Percentiles rank a stretch among this genome's conserved stretches.
Evolutionary conservation across 2,113 vertebrate genomes (phyloP).

Genomic region (Plecotus auritus): DNA sequence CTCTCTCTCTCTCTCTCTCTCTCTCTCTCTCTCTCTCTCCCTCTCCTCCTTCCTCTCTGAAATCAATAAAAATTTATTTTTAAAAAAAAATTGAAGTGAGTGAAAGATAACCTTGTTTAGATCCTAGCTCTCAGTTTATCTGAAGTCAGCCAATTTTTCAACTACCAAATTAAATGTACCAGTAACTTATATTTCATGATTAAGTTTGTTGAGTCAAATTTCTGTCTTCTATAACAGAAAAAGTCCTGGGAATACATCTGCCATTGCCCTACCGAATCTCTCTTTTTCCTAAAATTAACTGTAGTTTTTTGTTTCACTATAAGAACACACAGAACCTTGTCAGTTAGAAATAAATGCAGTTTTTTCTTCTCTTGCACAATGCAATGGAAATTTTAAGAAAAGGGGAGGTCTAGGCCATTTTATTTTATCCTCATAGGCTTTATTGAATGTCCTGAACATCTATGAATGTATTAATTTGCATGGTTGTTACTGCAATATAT

Average conservation of each 20-base stretch:
- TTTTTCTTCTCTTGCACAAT: not conserved
- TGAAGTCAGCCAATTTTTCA: not conserved
- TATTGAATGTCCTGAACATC: not conserved
- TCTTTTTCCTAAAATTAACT: not conserved
- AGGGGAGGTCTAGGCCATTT: not conserved
- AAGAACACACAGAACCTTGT: not conserved
- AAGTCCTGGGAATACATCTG: not conserved
- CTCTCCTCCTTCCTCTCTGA: too few species aligned
- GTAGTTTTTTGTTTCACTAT: not conserved
- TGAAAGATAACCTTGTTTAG: not conserved
- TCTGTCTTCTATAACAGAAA: not conserved
- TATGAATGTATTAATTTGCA: slow-evolving; percentile 30
- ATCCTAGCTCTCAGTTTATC: not conserved
- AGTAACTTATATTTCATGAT: not conserved
- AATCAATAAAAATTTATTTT: too few species aligned
- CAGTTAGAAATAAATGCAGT: not conserved
- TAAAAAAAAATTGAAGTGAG: not conserved
- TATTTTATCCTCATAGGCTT: not conserved
- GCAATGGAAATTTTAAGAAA: not conserved
- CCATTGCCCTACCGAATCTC: not conserved
- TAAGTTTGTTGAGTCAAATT: not conserved
- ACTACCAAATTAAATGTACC: not conserved
- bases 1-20: too few species aligned
- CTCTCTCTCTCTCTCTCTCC: too few species aligned
- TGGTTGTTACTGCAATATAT: not conserved